phyloP scores from a whole-genome alignment of 1,140 invertebrate species.

The Odontomachus brunneus region DNA sequence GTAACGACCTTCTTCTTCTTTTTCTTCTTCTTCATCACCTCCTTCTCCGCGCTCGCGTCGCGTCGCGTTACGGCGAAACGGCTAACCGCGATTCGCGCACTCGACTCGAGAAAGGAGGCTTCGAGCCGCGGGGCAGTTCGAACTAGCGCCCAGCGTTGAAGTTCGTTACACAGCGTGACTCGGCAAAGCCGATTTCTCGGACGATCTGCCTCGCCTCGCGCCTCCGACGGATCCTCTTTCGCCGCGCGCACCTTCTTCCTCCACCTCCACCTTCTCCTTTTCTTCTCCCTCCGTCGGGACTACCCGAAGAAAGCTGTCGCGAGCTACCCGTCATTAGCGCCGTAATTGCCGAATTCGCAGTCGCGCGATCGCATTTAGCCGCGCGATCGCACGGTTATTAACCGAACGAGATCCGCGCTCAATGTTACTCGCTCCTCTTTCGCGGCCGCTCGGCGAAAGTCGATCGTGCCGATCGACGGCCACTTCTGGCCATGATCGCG shows the following conservation, averaged over 20 bases:
- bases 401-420: conserved; percentile 53
- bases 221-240: conserved; percentile 42
- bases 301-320: conserved; percentile 53
- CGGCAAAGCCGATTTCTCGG: conserved; percentile 76
- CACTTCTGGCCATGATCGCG: too few species aligned
- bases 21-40: not conserved
- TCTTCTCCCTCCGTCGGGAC: conserved; percentile 20
- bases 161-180: conserved; percentile 84
- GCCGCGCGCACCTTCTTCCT: conserved; percentile 26
- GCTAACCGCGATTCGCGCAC: conserved; percentile 67
- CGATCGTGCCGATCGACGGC: not conserved
- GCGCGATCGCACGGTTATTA: conserved; percentile 60
- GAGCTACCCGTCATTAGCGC: conserved; percentile 69
- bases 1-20: conserved; percentile 68
- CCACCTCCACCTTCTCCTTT: conserved; percentile 52
- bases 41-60: conserved; percentile 10
- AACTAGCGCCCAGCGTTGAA: conserved; percentile 68
- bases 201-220: conserved; percentile 65
- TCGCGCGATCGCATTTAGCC: too few species aligned
- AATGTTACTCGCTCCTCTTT: conserved; percentile 37
- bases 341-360: conserved; percentile 77
- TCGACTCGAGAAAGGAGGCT: conserved; percentile 69
- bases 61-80: conserved; percentile 64
- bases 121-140: conserved; percentile 24
- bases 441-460: not conserved